Conservation (phyloP, 1,140 invertebrate genomes). For the Whitmania pigra region DNA sequence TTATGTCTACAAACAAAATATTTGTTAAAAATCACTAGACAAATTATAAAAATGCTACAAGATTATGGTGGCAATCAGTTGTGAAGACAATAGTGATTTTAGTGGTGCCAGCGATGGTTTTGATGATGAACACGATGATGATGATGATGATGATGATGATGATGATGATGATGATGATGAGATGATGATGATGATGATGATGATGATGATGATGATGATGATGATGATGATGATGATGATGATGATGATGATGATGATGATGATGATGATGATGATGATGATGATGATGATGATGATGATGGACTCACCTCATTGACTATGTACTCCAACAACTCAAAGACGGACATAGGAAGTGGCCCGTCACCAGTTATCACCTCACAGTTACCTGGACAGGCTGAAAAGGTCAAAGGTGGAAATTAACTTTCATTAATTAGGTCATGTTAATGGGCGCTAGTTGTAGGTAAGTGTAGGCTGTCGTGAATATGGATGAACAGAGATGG, state of each 20-base stretch:
- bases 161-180: too few species aligned
- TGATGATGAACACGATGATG: too few species aligned
- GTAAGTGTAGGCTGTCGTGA: too few species aligned
- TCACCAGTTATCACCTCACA: conserved; percentile 33
- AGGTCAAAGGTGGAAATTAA: not conserved
- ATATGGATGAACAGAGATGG: too few species aligned
- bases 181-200: not conserved
- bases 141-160: too few species aligned
- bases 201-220: not conserved
- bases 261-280: not conserved
- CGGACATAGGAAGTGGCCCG: conserved; percentile 65
- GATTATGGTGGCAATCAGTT: too few species aligned
- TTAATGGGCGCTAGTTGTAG: too few species aligned
- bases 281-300: not conserved
- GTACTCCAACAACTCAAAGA: conserved; percentile 96
- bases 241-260: not conserved
- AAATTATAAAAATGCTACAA: too few species aligned
- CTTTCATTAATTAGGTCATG: not conserved
- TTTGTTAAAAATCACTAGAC: too few species aligned
- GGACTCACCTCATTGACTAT: conserved; percentile 78
- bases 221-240: not conserved
- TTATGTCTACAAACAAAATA: too few species aligned
- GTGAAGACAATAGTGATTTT: too few species aligned
- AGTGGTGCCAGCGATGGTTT: too few species aligned
- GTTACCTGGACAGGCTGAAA: conserved; percentile 14